Conservation (phyloP, 2,888 invertebrate genomes). For the Hipparchia sbordonii region DNA sequence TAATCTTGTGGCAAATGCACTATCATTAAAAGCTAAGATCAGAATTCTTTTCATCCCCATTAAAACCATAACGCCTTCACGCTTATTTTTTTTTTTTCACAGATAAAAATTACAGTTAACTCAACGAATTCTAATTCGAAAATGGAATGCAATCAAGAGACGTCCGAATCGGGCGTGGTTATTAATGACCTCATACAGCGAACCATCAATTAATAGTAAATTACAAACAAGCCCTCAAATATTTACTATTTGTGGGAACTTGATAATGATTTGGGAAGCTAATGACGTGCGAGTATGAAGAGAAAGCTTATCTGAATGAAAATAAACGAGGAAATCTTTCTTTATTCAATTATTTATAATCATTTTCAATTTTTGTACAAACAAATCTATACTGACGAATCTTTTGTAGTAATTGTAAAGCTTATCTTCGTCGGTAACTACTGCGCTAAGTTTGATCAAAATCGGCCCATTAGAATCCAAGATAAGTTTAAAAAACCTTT, state of each 20-base stretch:
- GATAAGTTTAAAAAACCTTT: no score
- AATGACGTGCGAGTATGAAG: neutral
- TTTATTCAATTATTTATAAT: neutral
- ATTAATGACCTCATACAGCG: conserved; percentile 39
- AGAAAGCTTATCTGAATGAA: conserved; percentile 4
- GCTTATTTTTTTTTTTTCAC: conserved; percentile 15
- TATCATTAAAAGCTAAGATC: conserved; percentile 26
- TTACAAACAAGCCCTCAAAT: conserved; percentile 23
- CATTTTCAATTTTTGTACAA: no score
- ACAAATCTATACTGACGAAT: no score
- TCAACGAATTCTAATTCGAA: conserved; percentile 27
- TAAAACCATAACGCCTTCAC: conserved; percentile 18
- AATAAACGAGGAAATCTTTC: neutral
- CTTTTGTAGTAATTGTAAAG: no score
- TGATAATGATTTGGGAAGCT: conserved; percentile 14
- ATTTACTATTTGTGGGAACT: conserved; percentile 32
- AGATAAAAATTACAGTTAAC: conserved; percentile 26
- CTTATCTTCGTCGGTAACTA: no score
- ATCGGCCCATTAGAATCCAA: no score
- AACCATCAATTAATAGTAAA: conserved; percentile 32
- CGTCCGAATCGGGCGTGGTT: conserved; percentile 40
- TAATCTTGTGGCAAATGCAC: conserved; percentile 33
- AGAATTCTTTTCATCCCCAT: conserved; percentile 33
- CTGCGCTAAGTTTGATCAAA: no score
- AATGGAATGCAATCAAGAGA: conserved; percentile 33